These are phyloP conservation scores for Peromyscus leucopus DNA, from an alignment of 2,113 vertebrate genomes.

Conservation along the genomic window DNA sequence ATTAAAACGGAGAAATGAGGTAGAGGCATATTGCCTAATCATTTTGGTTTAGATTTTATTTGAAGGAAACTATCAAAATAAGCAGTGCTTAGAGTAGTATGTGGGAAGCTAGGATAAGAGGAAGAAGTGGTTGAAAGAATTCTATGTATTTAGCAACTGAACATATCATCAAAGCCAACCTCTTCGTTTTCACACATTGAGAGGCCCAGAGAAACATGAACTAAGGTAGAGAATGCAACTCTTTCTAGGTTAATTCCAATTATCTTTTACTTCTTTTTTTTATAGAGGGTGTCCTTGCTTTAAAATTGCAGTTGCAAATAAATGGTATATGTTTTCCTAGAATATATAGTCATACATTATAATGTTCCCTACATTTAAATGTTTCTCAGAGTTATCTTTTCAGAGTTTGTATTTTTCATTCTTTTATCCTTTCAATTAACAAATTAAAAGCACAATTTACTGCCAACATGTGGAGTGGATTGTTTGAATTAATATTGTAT, in stretches of 20 bases:
- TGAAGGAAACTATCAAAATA: slow-evolving; percentile 42
- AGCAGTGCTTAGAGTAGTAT: neutral
- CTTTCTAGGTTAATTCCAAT: neutral
- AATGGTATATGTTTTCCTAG: neutral
- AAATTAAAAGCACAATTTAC: slow-evolving; percentile 62
- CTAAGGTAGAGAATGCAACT: neutral
- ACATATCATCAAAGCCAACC: neutral
- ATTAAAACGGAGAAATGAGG: slow-evolving; percentile 56
- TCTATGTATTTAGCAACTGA: neutral
- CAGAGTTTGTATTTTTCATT: slow-evolving; percentile 1
- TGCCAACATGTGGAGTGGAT: slow-evolving; percentile 11
- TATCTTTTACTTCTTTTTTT: neutral
- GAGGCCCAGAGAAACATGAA: neutral
- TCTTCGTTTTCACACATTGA: neutral
- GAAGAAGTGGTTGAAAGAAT: neutral
- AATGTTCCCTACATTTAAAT: slow-evolving; percentile 20
- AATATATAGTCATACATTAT: neutral
- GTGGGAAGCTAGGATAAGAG: neutral
- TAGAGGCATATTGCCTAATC: slow-evolving; percentile 60
- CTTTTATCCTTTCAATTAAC: slow-evolving; percentile 45
- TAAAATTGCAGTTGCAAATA: slow-evolving; percentile 1
- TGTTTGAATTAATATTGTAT: slow-evolving; percentile 50
- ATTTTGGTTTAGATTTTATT: slow-evolving; percentile 72
- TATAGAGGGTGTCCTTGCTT: accelerated
- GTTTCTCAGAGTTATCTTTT: neutral